Conservation (phyloP, 2,113 vertebrate genomes). For the Phyllostomus discolor region DNA sequence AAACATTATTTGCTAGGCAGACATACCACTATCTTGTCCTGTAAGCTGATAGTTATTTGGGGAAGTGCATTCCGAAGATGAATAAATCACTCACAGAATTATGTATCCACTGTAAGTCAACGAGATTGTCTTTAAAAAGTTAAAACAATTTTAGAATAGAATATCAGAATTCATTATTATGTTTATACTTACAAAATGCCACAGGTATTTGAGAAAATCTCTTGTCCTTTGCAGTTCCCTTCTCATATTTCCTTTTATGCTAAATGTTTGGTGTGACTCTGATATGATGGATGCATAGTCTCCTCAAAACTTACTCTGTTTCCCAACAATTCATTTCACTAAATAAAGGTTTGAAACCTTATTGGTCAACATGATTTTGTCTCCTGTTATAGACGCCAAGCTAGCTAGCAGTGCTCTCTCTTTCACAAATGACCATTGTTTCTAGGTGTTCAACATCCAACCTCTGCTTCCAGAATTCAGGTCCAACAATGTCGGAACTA, state of each 20-base stretch:
- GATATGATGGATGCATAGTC: background rate
- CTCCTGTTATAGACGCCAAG: background rate
- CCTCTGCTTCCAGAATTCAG: conserved; percentile 17
- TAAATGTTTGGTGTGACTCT: background rate
- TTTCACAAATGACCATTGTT: background rate
- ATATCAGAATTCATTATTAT: background rate
- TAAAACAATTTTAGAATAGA: background rate
- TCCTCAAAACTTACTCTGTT: background rate
- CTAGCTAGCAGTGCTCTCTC: background rate
- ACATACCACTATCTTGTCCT: background rate
- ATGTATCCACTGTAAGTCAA: background rate
- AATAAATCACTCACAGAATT: background rate
- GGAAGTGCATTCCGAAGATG: background rate
- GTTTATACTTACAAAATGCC: background rate
- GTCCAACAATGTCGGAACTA: background rate
- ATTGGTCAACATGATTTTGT: background rate
- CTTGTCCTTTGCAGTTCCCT: background rate
- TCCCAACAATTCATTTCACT: background rate
- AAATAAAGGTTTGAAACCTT: background rate
- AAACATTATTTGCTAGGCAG: background rate
- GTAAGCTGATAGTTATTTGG: background rate
- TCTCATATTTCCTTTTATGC: background rate
- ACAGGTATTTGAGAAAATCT: background rate
- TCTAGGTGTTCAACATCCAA: background rate
- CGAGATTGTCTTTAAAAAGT: background rate